Percentiles rank a stretch among this genome's conserved stretches.
Conservation (phyloP, 64 coral and sea anemone species). For the Porites lutea region DNA sequence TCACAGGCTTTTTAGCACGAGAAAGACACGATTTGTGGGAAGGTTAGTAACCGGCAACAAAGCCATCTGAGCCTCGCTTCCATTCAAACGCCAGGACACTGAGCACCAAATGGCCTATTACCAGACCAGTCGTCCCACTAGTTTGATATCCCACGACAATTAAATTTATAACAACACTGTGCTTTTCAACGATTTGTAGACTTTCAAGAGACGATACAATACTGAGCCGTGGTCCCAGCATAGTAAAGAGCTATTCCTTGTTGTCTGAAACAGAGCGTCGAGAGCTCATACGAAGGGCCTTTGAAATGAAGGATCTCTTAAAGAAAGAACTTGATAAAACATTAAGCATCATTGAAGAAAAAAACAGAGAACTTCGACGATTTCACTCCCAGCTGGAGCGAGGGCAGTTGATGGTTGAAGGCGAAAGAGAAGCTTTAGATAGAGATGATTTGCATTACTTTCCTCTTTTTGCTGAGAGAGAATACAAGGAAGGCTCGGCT, state of each 20-base stretch:
- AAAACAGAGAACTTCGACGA: constrained; percentile 73
- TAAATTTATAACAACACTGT: too few species aligned
- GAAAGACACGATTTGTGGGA: too few species aligned
- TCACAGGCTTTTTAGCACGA: too few species aligned
- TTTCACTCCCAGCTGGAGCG: constrained; percentile 72
- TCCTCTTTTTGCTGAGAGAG: constrained; percentile 86
- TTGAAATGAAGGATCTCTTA: constrained; percentile 88
- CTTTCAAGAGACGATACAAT: constrained; percentile 78
- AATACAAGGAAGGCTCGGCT: constrained; percentile 76
- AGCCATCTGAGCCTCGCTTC: too few species aligned
- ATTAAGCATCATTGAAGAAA: constrained; percentile 75
- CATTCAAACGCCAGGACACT: too few species aligned
- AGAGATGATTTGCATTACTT: constrained; percentile 78
- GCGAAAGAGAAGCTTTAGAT: constrained; percentile 75
- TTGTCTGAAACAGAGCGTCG: constrained; percentile 79
- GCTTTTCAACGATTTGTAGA: background rate
- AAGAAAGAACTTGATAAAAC: constrained; percentile 82
- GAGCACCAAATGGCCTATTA: background rate
- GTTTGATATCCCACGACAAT: too few species aligned
- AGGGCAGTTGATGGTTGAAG: constrained; percentile 71
- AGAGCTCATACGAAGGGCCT: constrained; percentile 85
- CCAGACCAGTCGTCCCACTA: too few species aligned
- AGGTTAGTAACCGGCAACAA: too few species aligned
- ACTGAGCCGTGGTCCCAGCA: constrained; percentile 84
- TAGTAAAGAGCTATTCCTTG: constrained; percentile 78